Base-by-base conservation (phyloP, 1,140 invertebrate species). In the Cotesia chilonis region DNA sequence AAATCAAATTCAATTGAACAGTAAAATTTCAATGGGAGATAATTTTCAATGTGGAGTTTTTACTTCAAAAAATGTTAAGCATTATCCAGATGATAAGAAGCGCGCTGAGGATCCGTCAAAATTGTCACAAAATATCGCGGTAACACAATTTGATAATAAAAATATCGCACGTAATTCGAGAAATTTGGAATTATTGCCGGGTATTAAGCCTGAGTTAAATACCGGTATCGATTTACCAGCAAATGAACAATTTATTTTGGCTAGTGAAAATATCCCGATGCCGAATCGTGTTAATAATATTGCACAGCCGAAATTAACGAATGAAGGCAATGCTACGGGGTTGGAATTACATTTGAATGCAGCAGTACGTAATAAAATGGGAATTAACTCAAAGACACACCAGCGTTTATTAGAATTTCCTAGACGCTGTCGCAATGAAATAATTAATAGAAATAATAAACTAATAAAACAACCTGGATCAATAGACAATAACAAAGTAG, bases 31-130 rank as follows among this genome's bases (percentile, higher is more conserved):
- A 0, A 80, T 81, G 6, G 41, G 7, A 0, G 84, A 85, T 12
- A 87, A 86, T 52, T 87, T 84, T 59, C 84, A 86, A 28, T 76
- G 82, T 4, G 84, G 86, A 17, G 76, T 85, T 0, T 80, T 82
- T 0, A 84, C 80, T 0, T 61, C 87, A 17, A 84, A 86, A 51
- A 85, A 80, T 20, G 83, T 87, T 0, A 87, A 87, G n/a, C 85
- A 81, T 74, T 87, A 84, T 38, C 71, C 86, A 7, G 84, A 87
- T 5, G 82, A 83, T 0, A 83, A 85, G 10, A 85, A 85, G 20
- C 79, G 78, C 0, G 81, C 85, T 12, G 77, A 82, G 9, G 81
- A 84, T 5, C 47, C 81, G 47, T 76, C 82, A 10, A 79, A 82
- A 55, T 47, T 85, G 4, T 83, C 83, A 0, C 83, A 84, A 47